Evolutionary conservation across 92 coral and sea anemone genomes (phyloP).

Genomic region (Epizoanthus illoricatus): DNA sequence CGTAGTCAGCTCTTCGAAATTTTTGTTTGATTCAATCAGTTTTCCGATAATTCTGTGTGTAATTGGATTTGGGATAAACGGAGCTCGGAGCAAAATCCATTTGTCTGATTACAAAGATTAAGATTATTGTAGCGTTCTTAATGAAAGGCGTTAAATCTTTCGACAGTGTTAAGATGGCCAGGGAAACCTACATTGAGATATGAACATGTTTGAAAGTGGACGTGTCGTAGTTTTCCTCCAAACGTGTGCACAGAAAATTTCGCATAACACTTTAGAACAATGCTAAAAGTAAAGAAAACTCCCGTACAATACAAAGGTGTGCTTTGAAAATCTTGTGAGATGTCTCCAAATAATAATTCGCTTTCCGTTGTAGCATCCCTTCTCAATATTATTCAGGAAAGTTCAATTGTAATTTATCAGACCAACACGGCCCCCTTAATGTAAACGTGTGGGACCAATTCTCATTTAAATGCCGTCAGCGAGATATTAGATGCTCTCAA

Average conservation of each 20-base stretch:
- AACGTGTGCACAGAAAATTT: neutral
- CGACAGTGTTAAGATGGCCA: neutral
- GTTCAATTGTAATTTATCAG: neutral
- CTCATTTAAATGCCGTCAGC: conserved; percentile 2
- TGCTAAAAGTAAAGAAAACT: neutral
- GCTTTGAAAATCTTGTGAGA: neutral
- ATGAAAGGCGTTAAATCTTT: conserved; percentile 3
- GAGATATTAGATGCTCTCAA: conserved; percentile 14
- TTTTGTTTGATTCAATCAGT: conserved; percentile 17
- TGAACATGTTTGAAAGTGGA: neutral
- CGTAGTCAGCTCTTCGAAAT: conserved; percentile 14
- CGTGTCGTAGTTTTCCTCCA: neutral
- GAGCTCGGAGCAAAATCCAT: conserved; percentile 31
- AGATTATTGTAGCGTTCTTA: neutral
- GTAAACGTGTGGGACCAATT: neutral
- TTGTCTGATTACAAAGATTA: conserved; percentile 25
- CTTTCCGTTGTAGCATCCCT: neutral
- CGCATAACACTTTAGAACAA: conserved; percentile 4
- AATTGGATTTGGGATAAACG: conserved; percentile 33
- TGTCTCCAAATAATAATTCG: conserved; percentile 11
- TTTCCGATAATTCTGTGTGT: conserved; percentile 36
- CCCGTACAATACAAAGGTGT: conserved; percentile 7
- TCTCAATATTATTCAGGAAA: neutral
- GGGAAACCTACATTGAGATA: neutral
- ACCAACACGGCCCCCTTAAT: conserved; percentile 19